These are phyloP conservation scores for Rhodeus uyekii DNA, from an alignment of 2,797 vertebrate genomes.

Conservation along the genomic window DNA sequence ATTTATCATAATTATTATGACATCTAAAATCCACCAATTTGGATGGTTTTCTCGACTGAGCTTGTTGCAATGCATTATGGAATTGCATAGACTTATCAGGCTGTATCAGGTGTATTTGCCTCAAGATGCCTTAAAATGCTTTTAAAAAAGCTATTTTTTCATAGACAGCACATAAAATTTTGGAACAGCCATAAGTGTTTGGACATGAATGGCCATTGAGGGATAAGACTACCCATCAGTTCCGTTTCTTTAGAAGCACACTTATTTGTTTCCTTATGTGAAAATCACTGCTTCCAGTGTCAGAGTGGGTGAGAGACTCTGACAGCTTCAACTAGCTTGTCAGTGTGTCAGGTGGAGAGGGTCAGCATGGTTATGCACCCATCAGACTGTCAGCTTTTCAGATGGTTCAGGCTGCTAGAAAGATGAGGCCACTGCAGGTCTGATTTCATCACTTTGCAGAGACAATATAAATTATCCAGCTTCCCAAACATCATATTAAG, in stretches of 20 bases:
- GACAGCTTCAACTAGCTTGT: conserved; percentile 36
- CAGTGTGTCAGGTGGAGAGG: conserved; percentile 35
- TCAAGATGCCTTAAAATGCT: neutral
- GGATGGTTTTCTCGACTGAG: neutral
- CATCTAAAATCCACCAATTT: neutral
- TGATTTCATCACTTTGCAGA: conserved; percentile 20
- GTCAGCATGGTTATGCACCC: conserved; percentile 22
- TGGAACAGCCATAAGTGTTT: neutral
- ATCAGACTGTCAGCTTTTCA: conserved; percentile 21
- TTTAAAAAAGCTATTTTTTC: too few species aligned
- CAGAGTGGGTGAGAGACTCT: conserved; percentile 37
- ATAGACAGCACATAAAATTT: neutral
- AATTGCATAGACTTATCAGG: too few species aligned
- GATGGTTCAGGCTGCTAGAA: conserved; percentile 2
- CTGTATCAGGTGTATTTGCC: neutral
- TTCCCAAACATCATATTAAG: neutral
- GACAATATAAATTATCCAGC: conserved; percentile 1
- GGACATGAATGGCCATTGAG: neutral
- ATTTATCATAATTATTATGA: neutral
- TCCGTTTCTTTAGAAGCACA: conserved; percentile 21
- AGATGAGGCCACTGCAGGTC: neutral
- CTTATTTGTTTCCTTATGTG: conserved; percentile 49
- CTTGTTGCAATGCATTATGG: neutral
- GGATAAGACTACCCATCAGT: conserved; percentile 33
- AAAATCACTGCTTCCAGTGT: conserved; percentile 48